These are phyloP conservation scores for Catotricha subobsoleta DNA, from an alignment of 2,888 invertebrate species.

Conservation along the genomic window DNA sequence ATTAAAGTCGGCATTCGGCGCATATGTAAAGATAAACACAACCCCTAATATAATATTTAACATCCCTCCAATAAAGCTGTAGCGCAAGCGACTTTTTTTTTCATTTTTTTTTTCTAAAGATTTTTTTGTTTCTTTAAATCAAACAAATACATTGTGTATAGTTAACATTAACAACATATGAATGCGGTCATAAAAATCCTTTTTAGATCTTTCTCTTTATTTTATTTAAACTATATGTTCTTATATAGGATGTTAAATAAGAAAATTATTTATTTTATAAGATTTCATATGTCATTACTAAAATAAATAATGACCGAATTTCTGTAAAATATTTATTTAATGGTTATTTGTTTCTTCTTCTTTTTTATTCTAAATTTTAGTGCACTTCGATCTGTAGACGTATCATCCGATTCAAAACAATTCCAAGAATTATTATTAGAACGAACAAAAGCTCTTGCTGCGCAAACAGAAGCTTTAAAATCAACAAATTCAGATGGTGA, in stretches of 20 bases:
- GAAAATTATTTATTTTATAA: too few species aligned
- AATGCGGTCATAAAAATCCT: too few species aligned
- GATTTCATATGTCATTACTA: too few species aligned
- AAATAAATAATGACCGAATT: neutral
- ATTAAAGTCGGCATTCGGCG: slow-evolving; percentile 1
- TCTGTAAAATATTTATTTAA: neutral
- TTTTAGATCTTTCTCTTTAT: too few species aligned
- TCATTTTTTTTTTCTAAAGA: too few species aligned
- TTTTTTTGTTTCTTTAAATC: too few species aligned
- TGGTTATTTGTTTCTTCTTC: slow-evolving; percentile 5
- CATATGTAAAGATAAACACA: slow-evolving; percentile 1
- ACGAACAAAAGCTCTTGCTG: slow-evolving; percentile 47
- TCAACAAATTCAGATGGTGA: slow-evolving; percentile 31
- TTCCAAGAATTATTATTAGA: slow-evolving; percentile 60
- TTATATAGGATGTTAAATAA: too few species aligned
- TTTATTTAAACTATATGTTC: too few species aligned
- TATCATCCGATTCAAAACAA: slow-evolving; percentile 41
- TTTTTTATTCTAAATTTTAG: slow-evolving; percentile 31
- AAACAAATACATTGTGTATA: too few species aligned
- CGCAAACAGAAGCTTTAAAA: slow-evolving; percentile 35
- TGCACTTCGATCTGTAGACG: slow-evolving; percentile 61
- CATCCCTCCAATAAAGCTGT: slow-evolving; percentile 3
- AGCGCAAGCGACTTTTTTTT: too few species aligned
- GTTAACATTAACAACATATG: too few species aligned
- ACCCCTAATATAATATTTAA: slow-evolving; percentile 3